Evolutionary conservation across 2,888 invertebrate genomes (phyloP).

Genomic region (Corbicula japonica): DNA sequence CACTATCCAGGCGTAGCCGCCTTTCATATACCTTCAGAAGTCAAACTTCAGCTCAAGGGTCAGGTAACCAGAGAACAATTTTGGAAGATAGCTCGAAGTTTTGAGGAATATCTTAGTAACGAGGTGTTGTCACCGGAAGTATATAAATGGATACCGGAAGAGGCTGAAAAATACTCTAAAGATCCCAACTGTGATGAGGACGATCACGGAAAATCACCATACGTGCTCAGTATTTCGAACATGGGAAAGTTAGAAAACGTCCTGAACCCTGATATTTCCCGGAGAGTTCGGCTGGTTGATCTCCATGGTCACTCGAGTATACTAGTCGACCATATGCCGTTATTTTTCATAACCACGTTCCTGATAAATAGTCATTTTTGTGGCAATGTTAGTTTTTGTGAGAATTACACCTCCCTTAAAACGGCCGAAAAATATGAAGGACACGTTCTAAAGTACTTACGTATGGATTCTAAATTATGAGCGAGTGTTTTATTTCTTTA

Average conservation of each 20-base stretch:
- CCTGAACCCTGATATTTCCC: slow-evolving; percentile 50
- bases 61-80: slow-evolving; percentile 29
- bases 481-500: background rate
- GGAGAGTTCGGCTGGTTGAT: slow-evolving; percentile 51
- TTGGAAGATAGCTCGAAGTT: slow-evolving; percentile 53
- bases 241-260: slow-evolving; percentile 62
- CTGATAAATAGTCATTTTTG: slow-evolving; percentile 54
- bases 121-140: slow-evolving; percentile 39
- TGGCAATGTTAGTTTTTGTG: slow-evolving; percentile 63
- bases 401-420: slow-evolving; percentile 58
- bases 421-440: slow-evolving; percentile 61
- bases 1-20: slow-evolving; percentile 55
- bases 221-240: slow-evolving; percentile 68
- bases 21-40: slow-evolving; percentile 44
- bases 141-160: slow-evolving; percentile 33
- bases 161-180: slow-evolving; percentile 13
- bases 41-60: slow-evolving; percentile 16
- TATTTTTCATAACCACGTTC: slow-evolving; percentile 63
- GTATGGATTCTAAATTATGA: slow-evolving; percentile 44
- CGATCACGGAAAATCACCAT: slow-evolving; percentile 62
- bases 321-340: slow-evolving; percentile 66
- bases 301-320: slow-evolving; percentile 64
- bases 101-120: slow-evolving; percentile 28
- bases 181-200: background rate
- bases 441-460: slow-evolving; percentile 46